Base-by-base conservation (phyloP, 2,113 vertebrate species). In the Isurus oxyrinchus region DNA sequence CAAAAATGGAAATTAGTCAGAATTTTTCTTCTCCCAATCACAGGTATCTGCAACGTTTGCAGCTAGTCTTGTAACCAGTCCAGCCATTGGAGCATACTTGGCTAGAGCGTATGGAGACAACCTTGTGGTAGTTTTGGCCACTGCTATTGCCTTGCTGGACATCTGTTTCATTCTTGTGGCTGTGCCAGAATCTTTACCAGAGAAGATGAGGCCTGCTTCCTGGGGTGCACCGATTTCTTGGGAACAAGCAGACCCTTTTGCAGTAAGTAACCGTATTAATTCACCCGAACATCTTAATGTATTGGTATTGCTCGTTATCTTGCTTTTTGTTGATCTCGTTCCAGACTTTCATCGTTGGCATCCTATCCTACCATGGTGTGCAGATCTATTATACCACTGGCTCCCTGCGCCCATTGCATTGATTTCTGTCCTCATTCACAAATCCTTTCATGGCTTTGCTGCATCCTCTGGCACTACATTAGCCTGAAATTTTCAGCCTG, bases 41-140 rank as follows among this genome's bases (percentile, higher is more conserved):
- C 97, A 99, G 99, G 99, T 99, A n/a, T 99, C 99, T 0, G 99
- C 99, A 55, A 99, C 99, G 0, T 99, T 99, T 96, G 99, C 98
- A 3, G 99, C 98, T 79, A 99, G 98, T 67, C 97, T 99, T 97
- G 99, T 99, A 96, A 99, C 99, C 5, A 99, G 99, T 97, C 99
- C 99, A 0, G 98, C 99, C 27, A 99, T 99, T 0, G 99, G 99
- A 0, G 98, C 99, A 0, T 99, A 99, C 97, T 97, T 99, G 5
- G 98, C 98, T 35, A 98, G 97, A 63, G 97, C 97, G 40, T 99
- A 99, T 0, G 98, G 99, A 0, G 99, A 99, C 96, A 99, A 98
- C 0, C 87, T 99, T 96, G 99, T 99, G 97, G 98, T 99, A 67
- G 98, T 99, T 86, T 97, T 99, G 76, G 99, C 99, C 49, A 99